Evolutionary conservation across 2,888 invertebrate species (phyloP).

Genomic region (Nomada flava): DNA sequence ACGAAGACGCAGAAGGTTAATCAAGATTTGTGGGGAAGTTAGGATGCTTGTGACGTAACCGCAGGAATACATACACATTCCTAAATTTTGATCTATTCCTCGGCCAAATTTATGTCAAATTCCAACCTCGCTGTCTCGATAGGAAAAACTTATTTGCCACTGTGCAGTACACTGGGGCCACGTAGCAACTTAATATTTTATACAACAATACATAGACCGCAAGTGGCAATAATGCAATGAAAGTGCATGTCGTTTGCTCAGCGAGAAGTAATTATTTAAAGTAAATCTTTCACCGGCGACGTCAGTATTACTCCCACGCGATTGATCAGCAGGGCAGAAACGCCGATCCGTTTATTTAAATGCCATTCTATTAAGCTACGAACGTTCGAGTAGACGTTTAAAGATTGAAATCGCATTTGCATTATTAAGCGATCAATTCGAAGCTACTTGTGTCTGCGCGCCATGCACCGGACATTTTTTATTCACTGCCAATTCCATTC

Average conservation of each 20-base stretch:
- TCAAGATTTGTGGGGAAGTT: constrained; percentile 68
- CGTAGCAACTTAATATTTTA: constrained; percentile 15
- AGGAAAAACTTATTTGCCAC: constrained; percentile 57
- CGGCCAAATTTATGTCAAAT: constrained; percentile 59
- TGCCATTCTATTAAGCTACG: constrained; percentile 24
- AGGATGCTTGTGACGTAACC: constrained; percentile 34
- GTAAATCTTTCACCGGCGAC: neutral
- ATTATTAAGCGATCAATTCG: constrained; percentile 57
- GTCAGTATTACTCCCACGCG: neutral
- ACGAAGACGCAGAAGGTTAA: constrained; percentile 70
- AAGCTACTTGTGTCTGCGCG: constrained; percentile 20
- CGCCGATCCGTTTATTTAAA: constrained; percentile 7
- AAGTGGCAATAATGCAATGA: neutral
- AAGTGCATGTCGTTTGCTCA: neutral
- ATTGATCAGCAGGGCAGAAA: neutral
- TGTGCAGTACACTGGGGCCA: constrained; percentile 60
- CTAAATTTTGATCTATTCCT: constrained; percentile 71
- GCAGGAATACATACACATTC: constrained; percentile 8
- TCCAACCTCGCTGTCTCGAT: constrained; percentile 7
- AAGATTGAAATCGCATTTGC: constrained; percentile 49
- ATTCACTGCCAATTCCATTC: constrained; percentile 49
- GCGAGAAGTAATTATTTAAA: neutral
- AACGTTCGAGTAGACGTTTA: constrained; percentile 13
- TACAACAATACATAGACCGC: neutral
- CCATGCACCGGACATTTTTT: constrained; percentile 25